Base-by-base conservation (phyloP, 2,888 invertebrate species). In the Steinernema hermaphroditum region DNA sequence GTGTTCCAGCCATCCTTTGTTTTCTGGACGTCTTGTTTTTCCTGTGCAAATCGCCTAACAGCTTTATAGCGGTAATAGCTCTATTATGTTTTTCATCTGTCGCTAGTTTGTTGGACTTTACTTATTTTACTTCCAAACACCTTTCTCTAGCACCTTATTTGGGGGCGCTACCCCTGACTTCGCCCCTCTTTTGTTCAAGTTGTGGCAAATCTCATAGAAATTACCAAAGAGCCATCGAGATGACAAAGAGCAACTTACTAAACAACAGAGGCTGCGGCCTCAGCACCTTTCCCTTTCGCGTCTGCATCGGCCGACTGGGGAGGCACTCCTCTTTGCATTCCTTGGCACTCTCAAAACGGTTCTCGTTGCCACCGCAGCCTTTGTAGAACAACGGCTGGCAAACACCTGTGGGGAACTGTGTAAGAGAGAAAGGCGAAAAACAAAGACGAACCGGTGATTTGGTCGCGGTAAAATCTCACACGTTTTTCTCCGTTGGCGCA, bases 341-440 rank as follows among this genome's bases (percentile, higher is more conserved):
- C 54, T 54, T 54, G 19, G 54, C 54, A 27, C 54, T 54, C 8
- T 37, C 62, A 46, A 75, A 79, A 6, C 71, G 57, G 50, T 78
- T 79, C 9, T 41, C 24, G 70, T 85, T 83, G 9, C 83, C 83
- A 12, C 80, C 83, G 70, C 85, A 85, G 24, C 85, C 85, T 46
- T 74, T 73, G 76, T 80, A 85, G 19, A 76, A 75, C 62, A 85
- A 81, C 16, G 85, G 85, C 71, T 85, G 85, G 69, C 85, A 85
- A 19, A 83, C 81, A 73, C 84, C 83, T 83, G 75, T 41, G 14
- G 43, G 8, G 43, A 41, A 41, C 8, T 41, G 9, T 12, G 43
- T 41, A 9, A 6, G 49, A 9, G 6, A 49, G 19, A 49, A 12
- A 49, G 9, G 9, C 19, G 6, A 41, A 41, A 46, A 46, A 46